Base-by-base conservation (phyloP, 2,797 vertebrate genomes). In the Hapalemur alaotrensis region DNA sequence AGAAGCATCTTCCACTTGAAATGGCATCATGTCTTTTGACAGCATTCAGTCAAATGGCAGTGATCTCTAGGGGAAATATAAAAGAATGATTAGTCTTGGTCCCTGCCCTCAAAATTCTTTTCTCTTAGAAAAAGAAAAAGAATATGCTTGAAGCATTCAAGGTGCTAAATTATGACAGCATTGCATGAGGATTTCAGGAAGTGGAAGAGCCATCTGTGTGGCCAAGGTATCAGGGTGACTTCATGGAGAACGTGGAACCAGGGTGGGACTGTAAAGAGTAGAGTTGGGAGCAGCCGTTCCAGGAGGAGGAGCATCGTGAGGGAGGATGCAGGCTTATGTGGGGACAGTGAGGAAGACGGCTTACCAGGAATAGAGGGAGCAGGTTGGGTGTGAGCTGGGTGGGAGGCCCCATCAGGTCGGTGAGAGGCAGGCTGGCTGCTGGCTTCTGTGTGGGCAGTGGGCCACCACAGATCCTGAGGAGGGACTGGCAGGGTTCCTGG, bases 21-120 rank as follows among this genome's bases (percentile, higher is more conserved):
- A 76, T 83, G 75, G 32, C 75, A 67, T 38, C 17, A 32, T 73
- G 46, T 86, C 79, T 20, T 79, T 84, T 90, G 75, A 85, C 65
- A 79, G 18, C n/a, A 69, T 69, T 86, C 46, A 59, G 20, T 95
- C 69, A 89, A 67, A 41, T 72, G 57, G 65, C 28, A 83, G 1
- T 57, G 54, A 94, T 4, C 48, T 84, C 32, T 46, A 46, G 38
- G 30, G 89, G 14, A 22, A 79, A 25, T 32, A 22, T 67, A 30
- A 75, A 73, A 85, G 28, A 75, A 63, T 63, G 46, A 61, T 50
- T 25, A 46, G 50, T 73, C 57, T 69, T 91, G 75, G 50, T 89
- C 23, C 15, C 50, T 92, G 23, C 41, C 57, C 52, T 96, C 81
- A 67, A 73, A 65, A 38, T 90, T 88, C 7, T 93, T 93, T 92